These are phyloP conservation scores for Erythrocercus mccallii DNA, from an alignment of 2,113 vertebrate species.

Conservation along the genomic window DNA sequence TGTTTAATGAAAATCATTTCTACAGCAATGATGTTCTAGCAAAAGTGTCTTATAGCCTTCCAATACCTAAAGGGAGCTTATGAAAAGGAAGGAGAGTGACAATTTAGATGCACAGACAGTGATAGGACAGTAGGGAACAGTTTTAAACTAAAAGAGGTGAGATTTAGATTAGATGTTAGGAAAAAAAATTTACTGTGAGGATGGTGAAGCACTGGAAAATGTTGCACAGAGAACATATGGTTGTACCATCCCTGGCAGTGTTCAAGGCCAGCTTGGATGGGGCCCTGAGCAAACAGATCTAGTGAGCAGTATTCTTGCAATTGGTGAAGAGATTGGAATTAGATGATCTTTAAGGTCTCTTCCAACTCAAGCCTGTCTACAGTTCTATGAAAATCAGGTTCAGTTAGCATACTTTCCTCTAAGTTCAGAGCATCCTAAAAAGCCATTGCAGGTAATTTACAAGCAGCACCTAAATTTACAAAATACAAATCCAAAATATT, in stretches of 20 bases:
- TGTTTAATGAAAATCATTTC: background rate
- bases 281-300: background rate
- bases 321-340: rapidly evolving
- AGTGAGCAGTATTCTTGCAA: background rate
- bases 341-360: background rate
- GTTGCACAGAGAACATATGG: background rate
- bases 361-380: background rate
- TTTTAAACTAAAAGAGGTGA: background rate
- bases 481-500: background rate
- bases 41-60: background rate
- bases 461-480: background rate
- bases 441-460: background rate
- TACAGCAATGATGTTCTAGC: background rate
- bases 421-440: background rate
- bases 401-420: background rate
- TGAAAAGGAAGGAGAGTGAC: background rate
- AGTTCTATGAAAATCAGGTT: background rate
- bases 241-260: background rate
- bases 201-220: background rate
- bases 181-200: background rate
- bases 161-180: background rate
- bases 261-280: background rate
- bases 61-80: background rate
- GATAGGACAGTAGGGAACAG: background rate
- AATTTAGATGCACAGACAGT: background rate